These are phyloP conservation scores for Coccyzus lansbergi DNA, from an alignment of 2,797 vertebrate species.

Conservation along the genomic window DNA sequence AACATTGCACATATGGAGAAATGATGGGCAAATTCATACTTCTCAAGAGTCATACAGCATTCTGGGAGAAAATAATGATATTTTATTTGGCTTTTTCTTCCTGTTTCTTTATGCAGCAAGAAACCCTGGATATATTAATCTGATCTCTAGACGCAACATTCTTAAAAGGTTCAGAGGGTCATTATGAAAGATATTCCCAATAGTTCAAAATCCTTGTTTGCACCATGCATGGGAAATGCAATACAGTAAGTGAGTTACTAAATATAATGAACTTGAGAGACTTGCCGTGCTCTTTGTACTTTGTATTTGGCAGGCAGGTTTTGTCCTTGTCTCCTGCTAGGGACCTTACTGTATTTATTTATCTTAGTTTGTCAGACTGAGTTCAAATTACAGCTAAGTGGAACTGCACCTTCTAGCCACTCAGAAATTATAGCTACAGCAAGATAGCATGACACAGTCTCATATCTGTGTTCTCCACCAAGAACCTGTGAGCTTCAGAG, in stretches of 20 bases:
- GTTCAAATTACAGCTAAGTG: not conserved
- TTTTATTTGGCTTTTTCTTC: not conserved
- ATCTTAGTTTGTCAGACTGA: not conserved
- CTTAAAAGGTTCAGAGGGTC: slow-evolving; percentile 29
- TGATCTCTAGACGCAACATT: not conserved
- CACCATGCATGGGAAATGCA: not conserved
- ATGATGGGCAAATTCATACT: slow-evolving; percentile 16
- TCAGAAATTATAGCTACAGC: not conserved
- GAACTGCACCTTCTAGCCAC: not conserved
- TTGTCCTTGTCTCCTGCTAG: slow-evolving; percentile 9
- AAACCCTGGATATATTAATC: not conserved
- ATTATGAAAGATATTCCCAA: not conserved
- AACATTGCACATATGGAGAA: slow-evolving; percentile 20
- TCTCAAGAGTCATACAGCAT: slow-evolving; percentile 27
- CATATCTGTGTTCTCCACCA: not conserved
- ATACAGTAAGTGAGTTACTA: not conserved
- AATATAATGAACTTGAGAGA: not conserved
- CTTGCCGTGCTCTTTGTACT: not conserved
- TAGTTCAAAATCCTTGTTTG: slow-evolving; percentile 10
- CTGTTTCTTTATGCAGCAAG: not conserved
- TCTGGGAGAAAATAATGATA: not conserved
- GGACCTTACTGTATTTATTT: not conserved
- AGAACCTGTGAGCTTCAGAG: not conserved
- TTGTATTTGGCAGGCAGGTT: not conserved
- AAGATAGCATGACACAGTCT: not conserved